phyloP scores from a whole-genome alignment of 2,888 invertebrate species.

The Limnephilus rhombicus region DNA sequence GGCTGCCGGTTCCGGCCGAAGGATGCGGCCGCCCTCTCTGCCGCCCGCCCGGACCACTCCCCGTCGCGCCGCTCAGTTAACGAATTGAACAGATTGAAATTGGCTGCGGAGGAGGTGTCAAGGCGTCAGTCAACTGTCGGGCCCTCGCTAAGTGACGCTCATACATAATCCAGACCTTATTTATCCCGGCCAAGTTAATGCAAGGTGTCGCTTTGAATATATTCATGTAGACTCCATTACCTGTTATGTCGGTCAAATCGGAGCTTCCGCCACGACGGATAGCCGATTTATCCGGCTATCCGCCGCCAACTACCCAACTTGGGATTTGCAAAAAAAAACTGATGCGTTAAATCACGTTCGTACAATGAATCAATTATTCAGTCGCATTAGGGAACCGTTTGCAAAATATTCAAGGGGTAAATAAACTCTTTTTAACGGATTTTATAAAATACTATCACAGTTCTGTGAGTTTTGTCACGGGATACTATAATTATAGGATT shows the following conservation, averaged over 20 bases:
- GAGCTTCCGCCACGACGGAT: background rate
- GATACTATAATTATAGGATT: no score
- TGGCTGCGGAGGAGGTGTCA: slow-evolving; percentile 41
- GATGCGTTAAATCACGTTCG: background rate
- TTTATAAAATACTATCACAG: background rate
- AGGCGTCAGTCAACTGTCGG: slow-evolving; percentile 58
- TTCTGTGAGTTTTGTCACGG: no score
- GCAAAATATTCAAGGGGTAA: background rate
- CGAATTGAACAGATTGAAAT: slow-evolving; percentile 43
- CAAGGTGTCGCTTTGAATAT: slow-evolving; percentile 56
- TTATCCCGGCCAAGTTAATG: slow-evolving; percentile 55
- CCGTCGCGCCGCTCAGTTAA: slow-evolving; percentile 18
- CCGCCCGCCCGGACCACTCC: background rate
- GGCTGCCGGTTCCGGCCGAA: background rate
- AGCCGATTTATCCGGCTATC: background rate
- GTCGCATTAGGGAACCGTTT: background rate
- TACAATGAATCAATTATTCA: background rate
- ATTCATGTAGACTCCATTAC: slow-evolving; percentile 51
- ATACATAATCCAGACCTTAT: slow-evolving; percentile 53
- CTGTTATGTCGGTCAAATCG: slow-evolving; percentile 33
- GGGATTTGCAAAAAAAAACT: background rate
- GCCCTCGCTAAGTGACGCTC: slow-evolving; percentile 58
- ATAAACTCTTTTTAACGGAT: background rate
- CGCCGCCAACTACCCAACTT: background rate
- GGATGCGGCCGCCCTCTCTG: background rate